Percentiles rank a stretch among this genome's conserved stretches.
phyloP scores from a whole-genome alignment of 2,888 invertebrate genomes.

The Drosophila kanekoi region DNA sequence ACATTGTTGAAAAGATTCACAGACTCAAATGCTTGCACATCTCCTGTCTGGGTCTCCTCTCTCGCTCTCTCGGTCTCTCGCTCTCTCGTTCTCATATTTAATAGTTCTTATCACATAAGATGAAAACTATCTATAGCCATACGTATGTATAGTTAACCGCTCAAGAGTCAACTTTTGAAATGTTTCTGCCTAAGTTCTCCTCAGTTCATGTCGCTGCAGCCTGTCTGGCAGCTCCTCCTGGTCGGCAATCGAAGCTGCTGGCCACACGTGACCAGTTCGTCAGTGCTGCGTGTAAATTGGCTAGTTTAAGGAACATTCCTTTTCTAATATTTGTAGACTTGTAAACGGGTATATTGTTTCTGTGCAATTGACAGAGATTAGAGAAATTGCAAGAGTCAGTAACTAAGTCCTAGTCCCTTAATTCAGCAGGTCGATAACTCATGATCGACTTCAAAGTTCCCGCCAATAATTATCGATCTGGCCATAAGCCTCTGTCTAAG shows the following conservation, averaged over 20 bases:
- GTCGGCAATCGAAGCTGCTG: neutral
- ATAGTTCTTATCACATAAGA: slow-evolving; percentile 13
- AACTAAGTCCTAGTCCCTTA: no score
- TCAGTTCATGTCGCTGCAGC: slow-evolving; percentile 3
- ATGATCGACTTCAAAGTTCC: no score
- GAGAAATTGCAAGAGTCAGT: no score
- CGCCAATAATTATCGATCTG: no score
- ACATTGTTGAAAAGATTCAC: neutral
- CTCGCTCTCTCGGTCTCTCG: neutral
- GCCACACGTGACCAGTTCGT: neutral
- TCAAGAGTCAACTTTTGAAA: slow-evolving; percentile 3
- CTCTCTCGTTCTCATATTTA: neutral
- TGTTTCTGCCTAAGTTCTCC: slow-evolving; percentile 11
- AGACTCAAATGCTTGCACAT: neutral
- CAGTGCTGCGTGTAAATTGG: no score
- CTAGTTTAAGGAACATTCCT: no score
- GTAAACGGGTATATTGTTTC: no score
- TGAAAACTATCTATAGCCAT: neutral
- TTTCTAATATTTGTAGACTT: no score
- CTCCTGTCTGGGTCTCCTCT: neutral
- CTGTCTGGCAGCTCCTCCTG: neutral
- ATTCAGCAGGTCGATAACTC: no score
- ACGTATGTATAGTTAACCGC: slow-evolving; percentile 2
- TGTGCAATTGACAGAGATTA: no score
- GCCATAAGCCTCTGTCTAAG: no score